Percentiles rank a stretch among this genome's conserved stretches.
These are phyloP conservation scores for Gymnocheta viridis DNA, from an alignment of 2,888 invertebrate species.

Conservation along the genomic window DNA sequence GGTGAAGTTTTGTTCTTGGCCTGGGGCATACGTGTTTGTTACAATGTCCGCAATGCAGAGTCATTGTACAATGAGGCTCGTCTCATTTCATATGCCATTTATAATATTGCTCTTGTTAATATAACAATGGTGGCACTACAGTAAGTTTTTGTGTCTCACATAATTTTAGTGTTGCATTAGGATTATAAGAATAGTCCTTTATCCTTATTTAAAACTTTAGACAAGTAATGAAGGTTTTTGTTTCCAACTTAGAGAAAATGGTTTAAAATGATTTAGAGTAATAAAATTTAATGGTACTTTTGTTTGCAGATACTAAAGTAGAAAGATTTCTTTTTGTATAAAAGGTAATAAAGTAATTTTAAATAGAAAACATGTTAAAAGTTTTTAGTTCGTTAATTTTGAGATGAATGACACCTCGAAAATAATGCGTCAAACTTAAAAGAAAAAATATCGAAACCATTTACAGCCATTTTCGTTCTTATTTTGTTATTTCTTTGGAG, in stretches of 20 bases:
- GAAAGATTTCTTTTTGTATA: not conserved
- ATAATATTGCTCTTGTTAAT: constrained; percentile 96
- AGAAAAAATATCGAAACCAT: not conserved
- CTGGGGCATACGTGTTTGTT: constrained; percentile 93
- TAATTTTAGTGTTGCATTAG: not conserved
- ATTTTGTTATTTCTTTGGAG: no score
- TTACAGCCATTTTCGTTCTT: not conserved
- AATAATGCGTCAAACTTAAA: not conserved
- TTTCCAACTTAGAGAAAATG: not conserved
- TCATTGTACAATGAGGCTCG: constrained; percentile 96
- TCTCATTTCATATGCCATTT: constrained; percentile 95
- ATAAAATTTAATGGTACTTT: not conserved
- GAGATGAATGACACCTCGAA: not conserved
- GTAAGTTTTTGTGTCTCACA: constrained; percentile 85
- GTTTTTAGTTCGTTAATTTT: not conserved
- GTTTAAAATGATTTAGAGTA: not conserved
- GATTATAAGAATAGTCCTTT: not conserved
- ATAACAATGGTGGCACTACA: constrained; percentile 95
- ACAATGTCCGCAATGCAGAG: constrained; percentile 94
- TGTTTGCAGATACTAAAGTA: not conserved
- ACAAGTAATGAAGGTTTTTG: not conserved
- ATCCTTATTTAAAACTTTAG: not conserved
- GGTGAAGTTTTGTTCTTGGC: constrained; percentile 90
- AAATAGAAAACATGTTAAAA: not conserved
- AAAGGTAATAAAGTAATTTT: not conserved